Base-by-base conservation (phyloP, 2,797 vertebrate species). In the Falco biarmicus region DNA sequence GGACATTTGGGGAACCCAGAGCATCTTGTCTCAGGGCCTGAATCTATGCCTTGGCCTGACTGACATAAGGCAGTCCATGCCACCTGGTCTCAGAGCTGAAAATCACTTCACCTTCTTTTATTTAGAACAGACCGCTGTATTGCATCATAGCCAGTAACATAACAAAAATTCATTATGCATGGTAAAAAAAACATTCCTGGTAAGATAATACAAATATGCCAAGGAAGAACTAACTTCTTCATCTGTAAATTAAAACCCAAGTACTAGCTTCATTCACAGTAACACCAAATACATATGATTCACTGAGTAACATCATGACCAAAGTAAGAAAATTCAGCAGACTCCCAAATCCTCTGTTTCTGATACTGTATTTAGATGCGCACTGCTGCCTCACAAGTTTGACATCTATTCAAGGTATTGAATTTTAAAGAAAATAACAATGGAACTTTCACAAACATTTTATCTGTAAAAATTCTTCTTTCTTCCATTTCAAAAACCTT, bases 391-490 rank as follows among this genome's bases (percentile, higher is more conserved):
- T 84, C 66, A 25, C 4, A 2, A 87, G 18, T 60, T 29, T 68
- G 64, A 68, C 63, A 48, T 29, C 71, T 65, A 31, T 61, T 75
- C 68, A 68, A 89, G 43, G 37, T 12, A 50, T 0, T 39, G 19
- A 65, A 75, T 91, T 91, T 25, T 54, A 75, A 86, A 85, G 39
- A 87, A 94, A 92, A 73, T 59, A 89, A 22, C 43, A 76, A 89
- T 54, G 39, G 15, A 89, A 82, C n/a, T 82, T 92, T 24, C 20
- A 56, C 39, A 80, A 78, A 59, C 68, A 75, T 68, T 87, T 87
- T 47, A 16, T 17, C 34, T 43, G 57, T 34, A n/a, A 87, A 83
- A 91, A 25, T 41, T 71, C 68, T 43, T 47, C 57, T 57, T 74
- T 64, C 45, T 70, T 69, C 41, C 24, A 18, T 84, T 75, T 64